Evolutionary conservation across 2,888 invertebrate species (phyloP).

Genomic region (Hyppa rectilinea): DNA sequence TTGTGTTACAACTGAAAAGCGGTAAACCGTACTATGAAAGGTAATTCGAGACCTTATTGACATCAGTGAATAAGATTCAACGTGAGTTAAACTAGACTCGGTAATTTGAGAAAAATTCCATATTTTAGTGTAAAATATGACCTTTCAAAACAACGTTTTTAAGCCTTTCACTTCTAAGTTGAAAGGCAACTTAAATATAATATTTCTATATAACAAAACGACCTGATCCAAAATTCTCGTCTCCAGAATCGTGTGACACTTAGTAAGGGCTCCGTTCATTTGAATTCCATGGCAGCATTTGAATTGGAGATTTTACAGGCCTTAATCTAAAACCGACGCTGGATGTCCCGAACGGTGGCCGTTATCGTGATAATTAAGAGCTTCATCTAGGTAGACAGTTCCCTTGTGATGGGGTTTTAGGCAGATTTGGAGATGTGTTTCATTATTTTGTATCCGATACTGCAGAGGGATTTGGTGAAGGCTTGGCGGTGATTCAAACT

Average conservation of each 20-base stretch:
- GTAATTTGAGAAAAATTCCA: no score
- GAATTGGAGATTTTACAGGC: conserved; percentile 88
- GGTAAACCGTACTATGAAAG: no score
- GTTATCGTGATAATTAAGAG: conserved; percentile 84
- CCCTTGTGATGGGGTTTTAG: not conserved
- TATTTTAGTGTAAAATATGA: no score
- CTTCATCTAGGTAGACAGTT: conserved; percentile 65
- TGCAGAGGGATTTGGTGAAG: not conserved
- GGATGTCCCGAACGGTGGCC: conserved; percentile 77
- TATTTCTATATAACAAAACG: conserved; percentile 16
- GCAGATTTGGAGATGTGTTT: not conserved
- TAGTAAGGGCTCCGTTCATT: conserved; percentile 79
- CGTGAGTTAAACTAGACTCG: no score
- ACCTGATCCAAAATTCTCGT: conserved; percentile 11
- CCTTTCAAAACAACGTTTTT: not conserved
- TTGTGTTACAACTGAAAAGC: no score
- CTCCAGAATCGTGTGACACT: conserved; percentile 21
- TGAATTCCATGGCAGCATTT: conserved; percentile 85
- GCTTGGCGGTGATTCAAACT: not conserved
- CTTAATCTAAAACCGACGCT: conserved; percentile 85
- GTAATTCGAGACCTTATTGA: no score
- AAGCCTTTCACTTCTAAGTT: no score
- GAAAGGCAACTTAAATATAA: not conserved
- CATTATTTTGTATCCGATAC: not conserved
- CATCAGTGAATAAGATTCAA: no score